Evolutionary conservation across 2,797 vertebrate genomes (phyloP), one percentile per base, ranked within the genome.

Genomic region (Paramormyrops hopkinsi): DNA sequence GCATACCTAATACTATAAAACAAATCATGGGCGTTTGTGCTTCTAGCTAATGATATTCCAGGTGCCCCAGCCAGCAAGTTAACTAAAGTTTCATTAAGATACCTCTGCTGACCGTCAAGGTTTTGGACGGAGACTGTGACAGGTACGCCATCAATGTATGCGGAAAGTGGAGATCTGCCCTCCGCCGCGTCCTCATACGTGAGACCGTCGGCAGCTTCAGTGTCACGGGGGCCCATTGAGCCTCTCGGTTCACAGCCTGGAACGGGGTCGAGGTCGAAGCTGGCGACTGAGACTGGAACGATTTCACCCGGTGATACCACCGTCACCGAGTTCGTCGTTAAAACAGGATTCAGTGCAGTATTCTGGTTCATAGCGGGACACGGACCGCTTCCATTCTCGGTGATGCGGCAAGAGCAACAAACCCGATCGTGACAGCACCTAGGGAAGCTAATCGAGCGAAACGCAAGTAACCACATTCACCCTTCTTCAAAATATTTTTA

Each of bases 91-190:
- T 22, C 19, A 14, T 83, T 17, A 50, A 62, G 11, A 3, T 89
- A 92, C 90, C 90, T 92, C 59, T 92, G 90, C 82, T 91, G 90
- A 6, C 90, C 88, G 54, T 90, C 91, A 29, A 90, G 79, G 29
- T 90, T 79, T 41, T 91, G 89, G 17, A 92, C 46, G n/a, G 90
- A 92, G 50, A 92, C 89, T 3, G 91, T 91, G 50, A 91, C 90
- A 25, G 91, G 90, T 17, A 89, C 85, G 17, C 89, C 87, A 51
- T 89, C 88, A 17, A 90, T 89, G 76, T 88, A 91, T 33, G 89
- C 59, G 25, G 69, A 54, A 83, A 73, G 59, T 62, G 29, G 79
- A 88, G 89, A 44, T 25, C 79, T 88, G 11, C 90, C 33, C n/a
- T 88, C 51, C 48, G 50, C 86, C 7, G 69, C 82, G 46, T 86